These are phyloP conservation scores for Andrena cerasifolii DNA, from an alignment of 1,140 invertebrate species.

Conservation along the genomic window DNA sequence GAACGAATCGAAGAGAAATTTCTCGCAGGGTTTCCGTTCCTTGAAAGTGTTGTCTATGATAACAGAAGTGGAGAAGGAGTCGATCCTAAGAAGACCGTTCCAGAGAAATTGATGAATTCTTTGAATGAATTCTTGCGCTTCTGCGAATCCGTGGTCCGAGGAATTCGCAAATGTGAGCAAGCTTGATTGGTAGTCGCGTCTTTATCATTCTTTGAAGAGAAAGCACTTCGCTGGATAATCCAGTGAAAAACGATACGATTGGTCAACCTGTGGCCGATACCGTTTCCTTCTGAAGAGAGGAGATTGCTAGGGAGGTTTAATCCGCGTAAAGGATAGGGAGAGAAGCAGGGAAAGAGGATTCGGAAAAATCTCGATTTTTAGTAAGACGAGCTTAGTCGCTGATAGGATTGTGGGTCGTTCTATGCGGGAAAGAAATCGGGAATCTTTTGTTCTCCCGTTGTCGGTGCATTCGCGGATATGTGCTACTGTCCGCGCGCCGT, in stretches of 20 bases:
- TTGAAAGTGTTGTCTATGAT: background rate
- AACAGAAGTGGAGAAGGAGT: background rate
- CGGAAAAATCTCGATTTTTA: conserved; percentile 39
- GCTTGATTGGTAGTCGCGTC: background rate
- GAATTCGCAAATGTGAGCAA: background rate
- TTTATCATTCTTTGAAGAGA: conserved; percentile 4
- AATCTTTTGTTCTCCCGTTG: background rate
- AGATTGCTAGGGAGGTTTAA: conserved; percentile 19
- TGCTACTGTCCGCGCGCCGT: background rate
- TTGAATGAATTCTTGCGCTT: background rate
- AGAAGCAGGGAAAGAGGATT: conserved; percentile 33
- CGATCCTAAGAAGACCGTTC: background rate
- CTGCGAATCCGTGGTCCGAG: background rate
- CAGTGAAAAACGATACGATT: conserved; percentile 36
- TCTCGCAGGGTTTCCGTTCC: background rate
- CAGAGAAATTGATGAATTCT: background rate
- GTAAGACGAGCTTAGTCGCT: conserved; percentile 37
- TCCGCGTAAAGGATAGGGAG: conserved; percentile 26
- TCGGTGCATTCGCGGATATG: background rate
- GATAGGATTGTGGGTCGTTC: conserved; percentile 40
- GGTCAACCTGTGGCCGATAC: conserved; percentile 40
- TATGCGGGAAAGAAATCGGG: background rate
- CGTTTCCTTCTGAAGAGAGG: background rate
- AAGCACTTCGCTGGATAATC: conserved; percentile 28
- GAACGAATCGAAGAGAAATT: background rate